These are phyloP conservation scores for Vombatus ursinus DNA, from an alignment of 2,113 vertebrate genomes.

Conservation along the genomic window DNA sequence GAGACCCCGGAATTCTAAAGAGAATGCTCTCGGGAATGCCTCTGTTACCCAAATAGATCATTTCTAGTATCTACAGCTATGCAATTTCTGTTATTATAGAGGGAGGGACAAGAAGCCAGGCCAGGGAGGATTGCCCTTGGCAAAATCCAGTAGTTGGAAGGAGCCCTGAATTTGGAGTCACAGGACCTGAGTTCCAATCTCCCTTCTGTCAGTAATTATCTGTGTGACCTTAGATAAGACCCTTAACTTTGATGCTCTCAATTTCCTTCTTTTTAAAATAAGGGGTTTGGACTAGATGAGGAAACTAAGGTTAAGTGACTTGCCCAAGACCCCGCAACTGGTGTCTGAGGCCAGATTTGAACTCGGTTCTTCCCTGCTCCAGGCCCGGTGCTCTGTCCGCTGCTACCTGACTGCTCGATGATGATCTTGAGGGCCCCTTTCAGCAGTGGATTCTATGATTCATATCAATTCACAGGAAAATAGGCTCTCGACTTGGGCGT, in stretches of 20 bases:
- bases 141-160: neutral
- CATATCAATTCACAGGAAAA: conserved; percentile 63
- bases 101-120: neutral
- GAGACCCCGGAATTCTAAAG: neutral
- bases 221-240: neutral
- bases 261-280: neutral
- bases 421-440: neutral
- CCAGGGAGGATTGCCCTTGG: neutral
- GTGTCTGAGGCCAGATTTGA: neutral
- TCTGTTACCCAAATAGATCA: neutral
- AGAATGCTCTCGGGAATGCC: neutral
- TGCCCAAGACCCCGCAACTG: neutral
- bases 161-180: neutral
- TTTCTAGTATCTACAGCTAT: neutral
- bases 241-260: neutral
- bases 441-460: conserved; percentile 37
- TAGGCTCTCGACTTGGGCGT: conserved; percentile 46
- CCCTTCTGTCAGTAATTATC: neutral
- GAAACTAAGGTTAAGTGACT: neutral
- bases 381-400: neutral
- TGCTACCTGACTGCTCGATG: neutral
- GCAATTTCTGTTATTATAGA: neutral
- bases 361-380: neutral
- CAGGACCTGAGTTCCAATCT: neutral
- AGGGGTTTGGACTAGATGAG: neutral